Conservation (phyloP, 2,113 vertebrate species). For the Gallinago media region DNA sequence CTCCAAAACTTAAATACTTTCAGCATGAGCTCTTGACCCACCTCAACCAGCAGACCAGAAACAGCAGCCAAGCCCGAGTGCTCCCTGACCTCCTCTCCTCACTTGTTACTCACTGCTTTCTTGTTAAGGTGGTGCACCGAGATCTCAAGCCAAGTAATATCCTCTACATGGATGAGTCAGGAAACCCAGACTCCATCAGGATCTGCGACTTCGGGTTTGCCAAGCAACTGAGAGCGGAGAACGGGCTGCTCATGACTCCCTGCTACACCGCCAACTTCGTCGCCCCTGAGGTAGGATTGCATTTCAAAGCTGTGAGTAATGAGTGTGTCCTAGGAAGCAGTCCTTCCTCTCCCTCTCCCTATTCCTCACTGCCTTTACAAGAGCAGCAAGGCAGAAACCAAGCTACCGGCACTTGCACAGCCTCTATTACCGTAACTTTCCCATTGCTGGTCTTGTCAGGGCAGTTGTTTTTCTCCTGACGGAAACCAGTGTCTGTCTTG, state of each 20-base stretch:
- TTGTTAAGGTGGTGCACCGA: constrained; percentile 90
- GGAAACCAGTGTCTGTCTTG: background rate
- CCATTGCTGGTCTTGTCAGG: background rate
- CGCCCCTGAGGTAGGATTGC: constrained; percentile 87
- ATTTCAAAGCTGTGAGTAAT: background rate
- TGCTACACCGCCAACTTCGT: constrained; percentile 97
- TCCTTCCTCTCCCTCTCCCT: background rate
- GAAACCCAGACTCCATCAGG: constrained; percentile 90
- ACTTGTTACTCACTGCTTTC: background rate
- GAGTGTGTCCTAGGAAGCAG: background rate
- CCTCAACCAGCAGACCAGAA: background rate
- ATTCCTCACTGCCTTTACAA: background rate
- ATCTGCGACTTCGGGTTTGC: constrained; percentile 95
- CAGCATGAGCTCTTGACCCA: background rate
- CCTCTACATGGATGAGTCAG: constrained; percentile 91
- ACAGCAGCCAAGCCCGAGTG: background rate
- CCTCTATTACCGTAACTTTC: background rate
- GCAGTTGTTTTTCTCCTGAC: background rate
- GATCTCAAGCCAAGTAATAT: constrained; percentile 97
- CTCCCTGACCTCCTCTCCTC: background rate
- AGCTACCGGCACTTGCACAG: background rate
- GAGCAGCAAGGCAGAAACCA: background rate
- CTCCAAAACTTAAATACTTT: background rate
- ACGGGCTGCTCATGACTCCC: constrained; percentile 94
- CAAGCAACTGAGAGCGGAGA: constrained; percentile 94